A percentile compares a stretch with the other conserved stretches of the same genome.
Conservation (phyloP, 2,113 vertebrate species). For the Ailurus styani region DNA sequence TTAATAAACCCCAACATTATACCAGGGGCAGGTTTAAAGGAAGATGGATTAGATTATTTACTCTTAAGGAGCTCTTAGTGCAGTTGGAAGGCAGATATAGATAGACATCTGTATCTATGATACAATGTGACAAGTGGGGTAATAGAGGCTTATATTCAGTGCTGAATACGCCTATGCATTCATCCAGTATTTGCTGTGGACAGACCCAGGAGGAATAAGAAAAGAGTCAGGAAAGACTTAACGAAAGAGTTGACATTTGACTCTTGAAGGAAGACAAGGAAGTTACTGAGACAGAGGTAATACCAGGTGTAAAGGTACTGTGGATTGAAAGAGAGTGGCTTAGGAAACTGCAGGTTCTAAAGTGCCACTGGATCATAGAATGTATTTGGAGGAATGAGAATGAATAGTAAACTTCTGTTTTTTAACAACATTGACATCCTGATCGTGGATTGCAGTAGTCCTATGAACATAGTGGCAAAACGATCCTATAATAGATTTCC, state of each 20-base stretch:
- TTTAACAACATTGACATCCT: background rate
- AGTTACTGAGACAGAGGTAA: background rate
- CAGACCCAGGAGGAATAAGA: background rate
- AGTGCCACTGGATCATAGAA: background rate
- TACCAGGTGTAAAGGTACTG: background rate
- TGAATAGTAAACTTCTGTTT: conserved; percentile 1
- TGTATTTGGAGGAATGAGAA: background rate
- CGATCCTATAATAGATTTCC: background rate
- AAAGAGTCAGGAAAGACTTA: background rate
- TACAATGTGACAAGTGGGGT: background rate
- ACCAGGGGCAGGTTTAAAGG: background rate
- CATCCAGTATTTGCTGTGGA: background rate
- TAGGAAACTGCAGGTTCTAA: background rate
- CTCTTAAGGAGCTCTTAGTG: background rate
- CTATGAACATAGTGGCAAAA: background rate
- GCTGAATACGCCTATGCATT: background rate
- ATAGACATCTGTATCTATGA: background rate
- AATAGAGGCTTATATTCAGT: background rate
- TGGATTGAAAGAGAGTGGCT: background rate
- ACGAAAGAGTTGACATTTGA: background rate
- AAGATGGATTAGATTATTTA: background rate
- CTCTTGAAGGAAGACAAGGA: background rate
- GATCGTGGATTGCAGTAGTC: background rate
- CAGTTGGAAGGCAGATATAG: background rate
- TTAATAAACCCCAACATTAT: background rate